Base-by-base conservation (phyloP, 1,140 invertebrate species). In the Solenopsis fugax region DNA sequence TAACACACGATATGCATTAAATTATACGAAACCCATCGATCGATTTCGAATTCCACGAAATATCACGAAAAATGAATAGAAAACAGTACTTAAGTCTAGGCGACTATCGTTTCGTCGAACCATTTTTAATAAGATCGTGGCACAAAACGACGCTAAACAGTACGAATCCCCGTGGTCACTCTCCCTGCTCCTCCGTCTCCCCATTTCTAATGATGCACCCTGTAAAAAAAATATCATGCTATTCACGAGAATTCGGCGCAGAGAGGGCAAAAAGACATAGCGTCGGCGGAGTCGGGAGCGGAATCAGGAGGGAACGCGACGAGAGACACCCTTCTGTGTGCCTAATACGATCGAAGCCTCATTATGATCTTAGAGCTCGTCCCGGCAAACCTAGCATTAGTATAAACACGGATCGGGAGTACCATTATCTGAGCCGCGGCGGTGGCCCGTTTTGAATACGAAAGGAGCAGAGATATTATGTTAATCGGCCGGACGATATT, bases 391-490 rank as follows among this genome's bases (percentile, higher is more conserved):
- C 94, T 94, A 91, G 90, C 90, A 94, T 94, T 94, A 94, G 91
- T 93, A 90, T 94, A 94, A 94, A 94, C 91, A 93, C 89, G 91
- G 93, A 93, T 93, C 88, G 91, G 91, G 90, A 93, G 93, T 93
- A 92, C 89, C 91, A 93, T 93, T 94, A 94, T 91, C 67, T 84
- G 73, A 18, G 75, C 64, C 85, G 69, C 87, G 89, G 87, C 80
- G 89, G 82, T 90, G 87, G 88, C 88, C 90, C 91, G 81, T 93
- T 93, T 93, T 94, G 93, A 94, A 94, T 94, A 93, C 92, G 88
- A 94, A 93, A 93, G 90, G 67, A 92, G 91, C 92, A 92, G 85
- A 91, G 92, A 93, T 93, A 94, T 94, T 94, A 94, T 94, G 93
- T 92, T 94, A 94, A 94, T 94, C 82, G 88, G 37, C 62, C 81